A percentile compares a stretch with the other conserved stretches of the same genome.
phyloP scores from a whole-genome alignment of 2,797 vertebrate species.

The Chelmon rostratus region DNA sequence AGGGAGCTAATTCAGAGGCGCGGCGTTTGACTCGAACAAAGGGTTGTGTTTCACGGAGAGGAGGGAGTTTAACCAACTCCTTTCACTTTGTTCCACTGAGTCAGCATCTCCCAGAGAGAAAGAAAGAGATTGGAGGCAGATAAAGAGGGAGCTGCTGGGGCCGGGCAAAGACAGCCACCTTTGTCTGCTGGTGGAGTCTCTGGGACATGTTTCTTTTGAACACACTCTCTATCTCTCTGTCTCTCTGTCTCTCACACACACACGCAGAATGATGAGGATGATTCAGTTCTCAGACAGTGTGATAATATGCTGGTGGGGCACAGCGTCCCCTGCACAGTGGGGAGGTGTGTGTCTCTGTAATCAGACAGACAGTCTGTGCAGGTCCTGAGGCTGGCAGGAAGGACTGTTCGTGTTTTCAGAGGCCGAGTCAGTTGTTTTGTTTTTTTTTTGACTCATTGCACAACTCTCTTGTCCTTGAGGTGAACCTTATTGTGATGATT shows the following conservation, averaged over 20 bases:
- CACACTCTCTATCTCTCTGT: constrained; percentile 25
- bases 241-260: constrained; percentile 6
- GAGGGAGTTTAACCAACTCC: constrained; percentile 49
- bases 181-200: constrained; percentile 65
- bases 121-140: constrained; percentile 52
- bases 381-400: constrained; percentile 57
- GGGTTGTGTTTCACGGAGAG: constrained; percentile 43
- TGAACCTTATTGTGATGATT: constrained; percentile 49
- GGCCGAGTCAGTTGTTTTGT: constrained; percentile 37
- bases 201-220: constrained; percentile 62
- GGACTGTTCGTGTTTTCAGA: constrained; percentile 40
- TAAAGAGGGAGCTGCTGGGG: constrained; percentile 47
- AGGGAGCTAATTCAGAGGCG: constrained; percentile 14
- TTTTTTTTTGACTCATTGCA: constrained; percentile 23
- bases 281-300: constrained; percentile 73
- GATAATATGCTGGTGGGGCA: constrained; percentile 67
- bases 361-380: constrained; percentile 74
- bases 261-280: constrained; percentile 53
- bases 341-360: constrained; percentile 66
- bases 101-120: constrained; percentile 66
- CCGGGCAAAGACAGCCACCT: constrained; percentile 60
- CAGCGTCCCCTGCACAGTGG: constrained; percentile 59
- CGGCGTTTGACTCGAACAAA: constrained; percentile 46
- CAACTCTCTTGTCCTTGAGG: constrained; percentile 46
- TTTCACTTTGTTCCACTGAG: constrained; percentile 71